A percentile compares a stretch with the other conserved stretches of the same genome.
Evolutionary conservation across 2,113 vertebrate species (phyloP).

Genomic region (Tympanuchus pallidicinctus): DNA sequence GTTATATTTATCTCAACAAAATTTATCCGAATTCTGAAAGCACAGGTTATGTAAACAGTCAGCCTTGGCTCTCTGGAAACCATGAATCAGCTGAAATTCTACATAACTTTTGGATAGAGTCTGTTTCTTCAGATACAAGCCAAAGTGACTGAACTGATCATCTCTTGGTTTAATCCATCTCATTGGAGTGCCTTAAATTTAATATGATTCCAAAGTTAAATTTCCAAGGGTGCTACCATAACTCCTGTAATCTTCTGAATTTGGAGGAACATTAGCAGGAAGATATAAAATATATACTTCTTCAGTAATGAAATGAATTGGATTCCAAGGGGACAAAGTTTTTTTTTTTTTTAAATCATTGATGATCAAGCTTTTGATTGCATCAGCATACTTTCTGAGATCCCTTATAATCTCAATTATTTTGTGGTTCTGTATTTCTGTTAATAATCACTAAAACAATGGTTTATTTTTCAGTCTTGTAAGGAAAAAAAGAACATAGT

Average conservation of each 20-base stretch:
- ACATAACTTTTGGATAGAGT: not conserved
- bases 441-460: not conserved
- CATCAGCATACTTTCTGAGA: not conserved
- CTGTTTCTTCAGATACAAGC: not conserved
- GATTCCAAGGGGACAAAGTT: fast-evolving
- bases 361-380: not conserved
- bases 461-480: not conserved
- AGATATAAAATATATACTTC: not conserved
- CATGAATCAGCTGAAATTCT: not conserved
- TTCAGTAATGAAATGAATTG: not conserved
- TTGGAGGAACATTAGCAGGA: fast-evolving
- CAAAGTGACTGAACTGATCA: not conserved
- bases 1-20: not conserved
- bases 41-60: not conserved
- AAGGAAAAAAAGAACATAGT: not conserved
- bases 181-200: not conserved
- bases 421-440: not conserved
- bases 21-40: not conserved
- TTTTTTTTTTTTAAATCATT: not conserved
- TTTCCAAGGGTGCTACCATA: not conserved
- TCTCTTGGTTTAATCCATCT: not conserved
- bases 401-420: not conserved
- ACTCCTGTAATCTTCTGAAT: not conserved
- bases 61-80: not conserved
- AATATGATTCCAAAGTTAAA: not conserved